phyloP scores from a whole-genome alignment of 1,140 invertebrate species.

The Bombus difficillimus region DNA sequence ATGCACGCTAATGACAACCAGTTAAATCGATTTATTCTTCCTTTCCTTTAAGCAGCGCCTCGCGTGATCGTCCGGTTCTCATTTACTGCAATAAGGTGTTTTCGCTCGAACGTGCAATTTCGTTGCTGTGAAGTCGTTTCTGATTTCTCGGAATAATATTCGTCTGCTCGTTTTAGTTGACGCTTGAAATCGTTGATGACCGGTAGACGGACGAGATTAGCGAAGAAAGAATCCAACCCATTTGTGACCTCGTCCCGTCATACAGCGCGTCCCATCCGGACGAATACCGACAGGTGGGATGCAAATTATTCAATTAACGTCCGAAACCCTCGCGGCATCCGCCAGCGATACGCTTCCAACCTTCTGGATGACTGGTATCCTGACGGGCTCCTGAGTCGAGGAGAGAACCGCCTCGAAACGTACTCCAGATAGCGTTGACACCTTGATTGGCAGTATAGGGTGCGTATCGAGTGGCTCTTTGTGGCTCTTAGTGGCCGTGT shows the following conservation, averaged over 20 bases:
- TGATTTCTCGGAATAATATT: background rate
- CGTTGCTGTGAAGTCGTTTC: background rate
- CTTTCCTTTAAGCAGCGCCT: background rate
- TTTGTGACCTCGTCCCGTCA: slow-evolving; percentile 50
- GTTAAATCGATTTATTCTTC: background rate
- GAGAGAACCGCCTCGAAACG: slow-evolving; percentile 44
- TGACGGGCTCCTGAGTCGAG: slow-evolving; percentile 6
- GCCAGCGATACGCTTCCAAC: slow-evolving; percentile 10
- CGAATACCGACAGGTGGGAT: slow-evolving; percentile 66
- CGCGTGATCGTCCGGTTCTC: slow-evolving; percentile 21
- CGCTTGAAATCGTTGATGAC: slow-evolving; percentile 36
- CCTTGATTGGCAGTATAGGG: slow-evolving; percentile 72
- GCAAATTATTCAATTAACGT: slow-evolving; percentile 81
- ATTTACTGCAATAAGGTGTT: slow-evolving; percentile 10
- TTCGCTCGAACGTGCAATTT: slow-evolving; percentile 10
- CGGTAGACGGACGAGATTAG: slow-evolving; percentile 6
- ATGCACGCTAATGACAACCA: background rate
- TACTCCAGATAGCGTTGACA: slow-evolving; percentile 72
- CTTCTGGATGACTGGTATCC: slow-evolving; percentile 1
- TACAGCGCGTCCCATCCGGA: background rate
- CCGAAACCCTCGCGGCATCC: slow-evolving; percentile 53
- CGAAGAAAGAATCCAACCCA: background rate
- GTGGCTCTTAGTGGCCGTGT: background rate
- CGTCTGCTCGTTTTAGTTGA: slow-evolving; percentile 54
- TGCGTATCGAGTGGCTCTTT: slow-evolving; percentile 53